phyloP scores from a whole-genome alignment of 2,113 vertebrate species.

The Anhinga anhinga region DNA sequence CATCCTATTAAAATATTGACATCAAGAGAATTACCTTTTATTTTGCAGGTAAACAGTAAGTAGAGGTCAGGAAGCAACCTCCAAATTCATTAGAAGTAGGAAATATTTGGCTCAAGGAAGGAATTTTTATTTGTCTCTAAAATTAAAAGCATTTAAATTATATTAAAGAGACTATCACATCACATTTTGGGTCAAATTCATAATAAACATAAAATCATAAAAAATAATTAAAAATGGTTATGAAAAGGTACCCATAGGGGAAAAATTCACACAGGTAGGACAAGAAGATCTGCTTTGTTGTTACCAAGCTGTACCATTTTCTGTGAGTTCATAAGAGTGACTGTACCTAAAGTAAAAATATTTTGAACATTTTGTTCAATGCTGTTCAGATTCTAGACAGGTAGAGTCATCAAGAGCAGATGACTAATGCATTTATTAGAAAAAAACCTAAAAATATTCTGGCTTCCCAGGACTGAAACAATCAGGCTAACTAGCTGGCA shows the following conservation, averaged over 20 bases:
- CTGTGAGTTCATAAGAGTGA: neutral
- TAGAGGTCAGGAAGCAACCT: neutral
- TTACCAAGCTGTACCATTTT: neutral
- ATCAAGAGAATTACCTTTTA: neutral
- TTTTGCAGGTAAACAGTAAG: neutral
- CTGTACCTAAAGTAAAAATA: neutral
- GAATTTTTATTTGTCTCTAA: neutral
- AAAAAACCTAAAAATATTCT: neutral
- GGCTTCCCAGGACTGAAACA: neutral
- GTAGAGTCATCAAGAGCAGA: neutral
- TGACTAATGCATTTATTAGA: neutral
- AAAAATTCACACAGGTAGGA: neutral
- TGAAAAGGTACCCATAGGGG: neutral
- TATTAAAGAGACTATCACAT: neutral
- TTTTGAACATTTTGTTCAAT: neutral
- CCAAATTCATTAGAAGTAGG: neutral
- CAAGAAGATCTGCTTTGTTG: neutral
- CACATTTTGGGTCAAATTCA: neutral
- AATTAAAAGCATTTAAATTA: neutral
- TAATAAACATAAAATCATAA: neutral
- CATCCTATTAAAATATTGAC: neutral
- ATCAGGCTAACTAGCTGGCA: neutral
- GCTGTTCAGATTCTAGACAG: neutral
- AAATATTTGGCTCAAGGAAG: neutral
- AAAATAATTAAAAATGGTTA: neutral